These are phyloP conservation scores for Microcebus tavaratra DNA, from an alignment of 2,113 vertebrate species.

Conservation along the genomic window DNA sequence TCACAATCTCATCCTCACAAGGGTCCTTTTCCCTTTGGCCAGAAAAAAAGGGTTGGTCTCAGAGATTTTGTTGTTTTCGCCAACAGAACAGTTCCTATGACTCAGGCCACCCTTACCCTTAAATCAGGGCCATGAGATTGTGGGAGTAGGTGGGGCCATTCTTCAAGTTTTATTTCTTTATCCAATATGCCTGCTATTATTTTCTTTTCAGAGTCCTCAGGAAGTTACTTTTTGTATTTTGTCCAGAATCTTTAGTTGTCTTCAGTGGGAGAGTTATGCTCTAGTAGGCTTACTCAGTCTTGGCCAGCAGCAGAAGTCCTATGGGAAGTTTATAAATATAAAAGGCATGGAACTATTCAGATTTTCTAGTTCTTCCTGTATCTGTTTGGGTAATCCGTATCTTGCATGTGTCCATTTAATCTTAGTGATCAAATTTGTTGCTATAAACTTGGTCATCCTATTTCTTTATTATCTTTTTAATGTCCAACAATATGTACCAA, in stretches of 20 bases:
- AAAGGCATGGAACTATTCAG: neutral
- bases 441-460: neutral
- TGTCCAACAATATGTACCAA: neutral
- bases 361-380: neutral
- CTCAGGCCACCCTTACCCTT: neutral
- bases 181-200: neutral
- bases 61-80: neutral
- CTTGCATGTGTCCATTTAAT: neutral
- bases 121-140: neutral
- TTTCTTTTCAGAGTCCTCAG: neutral
- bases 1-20: neutral
- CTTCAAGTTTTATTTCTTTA: neutral
- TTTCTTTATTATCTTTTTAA: neutral
- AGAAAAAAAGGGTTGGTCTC: no score
- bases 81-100: neutral
- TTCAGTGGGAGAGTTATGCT: neutral
- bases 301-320: neutral
- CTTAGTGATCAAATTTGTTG: neutral
- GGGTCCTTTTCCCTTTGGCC: neutral
- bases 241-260: neutral
- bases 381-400: neutral
- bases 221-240: neutral
- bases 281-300: no score
- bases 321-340: neutral
- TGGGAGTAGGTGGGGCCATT: no score